Conservation (phyloP, 2,113 vertebrate genomes). For the Vulpes ferrilata region DNA sequence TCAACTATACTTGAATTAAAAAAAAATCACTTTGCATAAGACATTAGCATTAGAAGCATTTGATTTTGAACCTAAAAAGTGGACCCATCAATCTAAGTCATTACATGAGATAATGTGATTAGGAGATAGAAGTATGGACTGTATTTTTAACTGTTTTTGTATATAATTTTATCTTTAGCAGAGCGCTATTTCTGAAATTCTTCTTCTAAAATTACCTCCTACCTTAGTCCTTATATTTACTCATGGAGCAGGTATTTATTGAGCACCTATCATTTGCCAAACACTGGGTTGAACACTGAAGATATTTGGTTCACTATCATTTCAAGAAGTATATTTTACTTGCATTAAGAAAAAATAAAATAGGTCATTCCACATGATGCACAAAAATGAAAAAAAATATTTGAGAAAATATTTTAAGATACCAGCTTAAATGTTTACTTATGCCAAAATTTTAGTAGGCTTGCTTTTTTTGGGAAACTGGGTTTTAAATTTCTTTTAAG, state of each 20-base stretch:
- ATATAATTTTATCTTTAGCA: not conserved
- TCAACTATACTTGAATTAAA: not conserved
- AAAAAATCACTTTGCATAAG: not conserved
- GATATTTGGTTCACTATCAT: not conserved
- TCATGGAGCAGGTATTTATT: not conserved
- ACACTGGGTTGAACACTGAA: not conserved
- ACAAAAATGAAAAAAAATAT: not conserved
- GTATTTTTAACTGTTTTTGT: not conserved
- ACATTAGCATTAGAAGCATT: not conserved
- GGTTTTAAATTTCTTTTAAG: not conserved
- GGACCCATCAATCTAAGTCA: not conserved
- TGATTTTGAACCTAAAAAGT: slow-evolving; percentile 35
- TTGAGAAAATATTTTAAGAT: not conserved
- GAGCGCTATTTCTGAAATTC: not conserved
- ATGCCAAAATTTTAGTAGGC: not conserved
- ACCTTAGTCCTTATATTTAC: not conserved
- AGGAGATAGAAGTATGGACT: slow-evolving; percentile 2
- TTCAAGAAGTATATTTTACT: slow-evolving; percentile 41
- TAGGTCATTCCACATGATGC: not conserved
- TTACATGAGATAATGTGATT: not conserved
- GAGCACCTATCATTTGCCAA: not conserved
- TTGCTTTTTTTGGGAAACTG: slow-evolving; percentile 12
- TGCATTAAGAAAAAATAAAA: slow-evolving; percentile 7
- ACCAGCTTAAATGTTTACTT: not conserved
- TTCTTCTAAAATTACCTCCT: not conserved